Conservation (phyloP, 92 coral and sea anemone species). For the Palythoa grandiflora region DNA sequence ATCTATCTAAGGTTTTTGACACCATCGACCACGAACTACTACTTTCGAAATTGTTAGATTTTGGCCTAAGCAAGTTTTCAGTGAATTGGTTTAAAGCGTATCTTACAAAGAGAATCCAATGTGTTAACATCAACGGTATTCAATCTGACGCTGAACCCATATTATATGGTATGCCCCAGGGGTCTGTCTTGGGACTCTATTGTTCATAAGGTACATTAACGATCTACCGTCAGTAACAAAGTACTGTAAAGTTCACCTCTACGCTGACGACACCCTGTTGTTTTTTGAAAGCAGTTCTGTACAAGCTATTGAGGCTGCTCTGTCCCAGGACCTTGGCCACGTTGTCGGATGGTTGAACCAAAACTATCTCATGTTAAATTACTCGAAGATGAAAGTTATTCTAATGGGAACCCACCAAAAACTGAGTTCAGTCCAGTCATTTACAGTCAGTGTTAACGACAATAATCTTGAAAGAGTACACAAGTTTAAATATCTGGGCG, state of each 20-base stretch:
- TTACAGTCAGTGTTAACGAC: too few relatives aligned
- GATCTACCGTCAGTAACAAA: conserved; percentile 33
- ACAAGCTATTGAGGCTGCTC: conserved; percentile 41
- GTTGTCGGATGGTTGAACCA: conserved; percentile 39
- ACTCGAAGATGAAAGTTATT: not conserved
- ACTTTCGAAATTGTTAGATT: not conserved
- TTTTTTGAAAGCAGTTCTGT: conserved; percentile 41
- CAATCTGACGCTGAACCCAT: too few relatives aligned
- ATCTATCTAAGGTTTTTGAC: conserved; percentile 3
- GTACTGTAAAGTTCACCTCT: too few relatives aligned
- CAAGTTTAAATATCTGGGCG: too few relatives aligned
- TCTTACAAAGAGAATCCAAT: too few relatives aligned
- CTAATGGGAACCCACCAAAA: too few relatives aligned
- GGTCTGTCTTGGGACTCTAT: too few relatives aligned
- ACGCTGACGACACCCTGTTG: conserved; percentile 7
- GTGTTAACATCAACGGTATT: too few relatives aligned
- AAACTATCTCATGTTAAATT: conserved; percentile 47
- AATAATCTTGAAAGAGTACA: too few relatives aligned
- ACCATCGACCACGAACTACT: not conserved
- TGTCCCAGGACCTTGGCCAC: conserved; percentile 53
- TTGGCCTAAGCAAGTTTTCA: not conserved
- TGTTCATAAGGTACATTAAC: not conserved
- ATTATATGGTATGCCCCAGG: too few relatives aligned
- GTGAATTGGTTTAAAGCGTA: too few relatives aligned
- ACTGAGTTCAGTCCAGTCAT: too few relatives aligned